These are phyloP conservation scores for Melangyna quadrimaculata DNA, from an alignment of 2,888 invertebrate genomes.

Conservation along the genomic window DNA sequence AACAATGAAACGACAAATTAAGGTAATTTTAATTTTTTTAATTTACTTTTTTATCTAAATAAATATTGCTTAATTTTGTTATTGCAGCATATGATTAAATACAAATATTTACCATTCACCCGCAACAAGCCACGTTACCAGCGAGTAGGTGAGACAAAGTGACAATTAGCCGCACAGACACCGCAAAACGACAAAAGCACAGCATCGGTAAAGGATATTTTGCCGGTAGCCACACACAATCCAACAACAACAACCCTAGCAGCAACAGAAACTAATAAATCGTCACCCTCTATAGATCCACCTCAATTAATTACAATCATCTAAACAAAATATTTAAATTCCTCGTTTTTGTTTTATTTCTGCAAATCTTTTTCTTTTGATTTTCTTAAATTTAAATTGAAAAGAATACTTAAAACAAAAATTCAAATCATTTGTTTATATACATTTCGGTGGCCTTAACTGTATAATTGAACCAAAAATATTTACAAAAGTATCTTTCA, in stretches of 20 bases:
- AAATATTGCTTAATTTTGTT: not conserved
- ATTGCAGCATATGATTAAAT: slow-evolving; percentile 99
- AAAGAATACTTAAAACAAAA: slow-evolving; percentile 27
- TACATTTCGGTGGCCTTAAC: slow-evolving; percentile 69
- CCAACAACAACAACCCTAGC: slow-evolving; percentile 61
- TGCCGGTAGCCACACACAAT: slow-evolving; percentile 73
- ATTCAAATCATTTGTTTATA: slow-evolving; percentile 37
- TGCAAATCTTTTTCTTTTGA: slow-evolving; percentile 11
- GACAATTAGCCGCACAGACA: slow-evolving; percentile 82
- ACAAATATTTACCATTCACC: slow-evolving; percentile 99
- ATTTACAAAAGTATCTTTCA: slow-evolving; percentile 56
- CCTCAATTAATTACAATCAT: slow-evolving; percentile 80
- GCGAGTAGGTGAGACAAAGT: slow-evolving; percentile 82
- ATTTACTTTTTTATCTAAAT: not conserved
- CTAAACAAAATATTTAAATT: slow-evolving; percentile 72
- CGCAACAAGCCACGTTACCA: slow-evolving; percentile 98
- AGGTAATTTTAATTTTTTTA: slow-evolving; percentile 88
- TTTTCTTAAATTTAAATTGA: not conserved
- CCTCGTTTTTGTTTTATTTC: slow-evolving; percentile 27
- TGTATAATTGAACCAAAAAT: slow-evolving; percentile 30
- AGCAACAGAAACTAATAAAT: slow-evolving; percentile 70
- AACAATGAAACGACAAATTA: slow-evolving; percentile 99
- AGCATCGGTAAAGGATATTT: slow-evolving; percentile 74
- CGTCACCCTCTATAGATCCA: slow-evolving; percentile 77
- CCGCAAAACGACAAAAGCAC: slow-evolving; percentile 74